Evolutionary conservation across 2,113 vertebrate genomes (phyloP).

Genomic region (Sitta europaea): DNA sequence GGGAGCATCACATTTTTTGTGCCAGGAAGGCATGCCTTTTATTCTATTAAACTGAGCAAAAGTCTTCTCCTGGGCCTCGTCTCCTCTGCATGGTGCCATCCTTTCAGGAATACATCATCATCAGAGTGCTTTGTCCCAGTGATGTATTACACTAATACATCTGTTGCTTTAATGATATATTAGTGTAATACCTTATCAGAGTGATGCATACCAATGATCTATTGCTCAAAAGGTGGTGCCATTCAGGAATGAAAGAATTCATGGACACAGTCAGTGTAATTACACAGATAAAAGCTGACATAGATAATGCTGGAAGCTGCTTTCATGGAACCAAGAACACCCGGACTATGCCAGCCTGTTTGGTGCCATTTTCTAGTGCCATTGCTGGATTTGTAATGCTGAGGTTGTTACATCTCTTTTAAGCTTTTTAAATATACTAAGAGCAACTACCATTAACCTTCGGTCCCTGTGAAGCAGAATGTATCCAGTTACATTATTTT

Average conservation of each 20-base stretch:
- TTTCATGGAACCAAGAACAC: constrained; percentile 4
- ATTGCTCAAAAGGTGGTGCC: constrained; percentile 59
- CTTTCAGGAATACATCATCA: constrained; percentile 59
- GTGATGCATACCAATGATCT: constrained; percentile 64
- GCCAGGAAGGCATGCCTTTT: constrained; percentile 1
- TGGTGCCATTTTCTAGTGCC: neutral
- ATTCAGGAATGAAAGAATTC: constrained; percentile 67
- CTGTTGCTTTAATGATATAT: constrained; percentile 73
- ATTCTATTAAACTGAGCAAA: constrained; percentile 26
- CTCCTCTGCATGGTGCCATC: constrained; percentile 23
- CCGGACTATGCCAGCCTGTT: neutral
- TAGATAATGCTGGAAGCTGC: constrained; percentile 1
- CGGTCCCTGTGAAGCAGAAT: constrained; percentile 58
- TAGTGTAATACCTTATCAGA: constrained; percentile 66
- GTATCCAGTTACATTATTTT: constrained; percentile 71
- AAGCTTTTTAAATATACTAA: constrained; percentile 69
- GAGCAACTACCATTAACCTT: constrained; percentile 62
- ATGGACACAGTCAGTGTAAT: constrained; percentile 36
- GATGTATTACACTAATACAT: constrained; percentile 66
- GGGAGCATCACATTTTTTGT: neutral
- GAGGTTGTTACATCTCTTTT: constrained; percentile 60
- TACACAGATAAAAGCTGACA: constrained; percentile 38
- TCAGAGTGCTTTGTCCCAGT: constrained; percentile 60
- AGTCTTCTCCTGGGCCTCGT: constrained; percentile 27
- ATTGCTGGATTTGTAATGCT: constrained; percentile 32